Evolutionary conservation across 2,113 vertebrate species (phyloP).

Genomic region (Nematolebias whitei): DNA sequence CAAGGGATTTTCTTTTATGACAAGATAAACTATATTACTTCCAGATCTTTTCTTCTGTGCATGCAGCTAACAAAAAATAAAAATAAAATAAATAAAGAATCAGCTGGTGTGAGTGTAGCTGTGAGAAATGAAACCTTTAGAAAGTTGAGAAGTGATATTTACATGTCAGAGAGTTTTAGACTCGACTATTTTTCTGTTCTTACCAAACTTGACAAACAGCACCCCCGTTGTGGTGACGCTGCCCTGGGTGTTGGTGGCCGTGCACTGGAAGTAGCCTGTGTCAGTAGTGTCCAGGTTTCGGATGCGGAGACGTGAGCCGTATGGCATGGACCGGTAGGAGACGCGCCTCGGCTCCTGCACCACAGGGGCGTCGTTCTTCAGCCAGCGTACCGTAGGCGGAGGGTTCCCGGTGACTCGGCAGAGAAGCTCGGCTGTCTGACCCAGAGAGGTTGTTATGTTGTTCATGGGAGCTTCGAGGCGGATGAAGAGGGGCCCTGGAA

Average conservation of each 20-base stretch:
- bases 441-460: slow-evolving; percentile 96
- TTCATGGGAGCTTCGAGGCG: slow-evolving; percentile 94
- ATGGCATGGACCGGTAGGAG: slow-evolving; percentile 86
- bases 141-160: slow-evolving; percentile 6
- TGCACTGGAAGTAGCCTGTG: slow-evolving; percentile 98
- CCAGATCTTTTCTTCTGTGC: slow-evolving; percentile 55
- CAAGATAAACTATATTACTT: slow-evolving; percentile 67
- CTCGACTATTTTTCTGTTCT: slow-evolving; percentile 45
- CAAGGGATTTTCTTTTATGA: slow-evolving; percentile 58
- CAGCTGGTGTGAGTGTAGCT: slow-evolving; percentile 15
- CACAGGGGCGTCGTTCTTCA: slow-evolving; percentile 96
- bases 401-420: slow-evolving; percentile 92
- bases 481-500: slow-evolving; percentile 89
- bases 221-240: slow-evolving; percentile 94
- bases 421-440: slow-evolving; percentile 91
- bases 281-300: slow-evolving; percentile 96
- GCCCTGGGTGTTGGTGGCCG: slow-evolving; percentile 88
- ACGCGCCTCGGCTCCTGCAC: slow-evolving; percentile 93
- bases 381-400: slow-evolving; percentile 87
- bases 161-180: slow-evolving; percentile 1
- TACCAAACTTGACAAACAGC: slow-evolving; percentile 96
- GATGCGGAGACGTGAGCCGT: slow-evolving; percentile 93
- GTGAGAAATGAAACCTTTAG: slow-evolving; percentile 23
- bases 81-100: too few species aligned
- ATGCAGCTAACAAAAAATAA: slow-evolving; percentile 52